Base-by-base conservation (phyloP, 2,888 invertebrate species). In the Blomia tropicalis region DNA sequence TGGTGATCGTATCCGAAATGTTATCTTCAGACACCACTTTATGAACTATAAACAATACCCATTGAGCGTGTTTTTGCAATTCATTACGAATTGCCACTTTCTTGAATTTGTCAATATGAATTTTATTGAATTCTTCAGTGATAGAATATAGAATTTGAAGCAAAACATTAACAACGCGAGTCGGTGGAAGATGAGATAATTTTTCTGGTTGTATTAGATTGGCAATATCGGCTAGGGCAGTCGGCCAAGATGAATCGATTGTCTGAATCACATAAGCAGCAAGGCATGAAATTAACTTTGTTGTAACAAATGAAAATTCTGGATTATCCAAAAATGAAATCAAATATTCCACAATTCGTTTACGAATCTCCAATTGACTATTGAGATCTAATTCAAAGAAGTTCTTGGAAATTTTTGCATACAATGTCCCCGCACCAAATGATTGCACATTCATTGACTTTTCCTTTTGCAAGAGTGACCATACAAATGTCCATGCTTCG, bases 401-500 rank as follows among this genome's bases (percentile, higher is more conserved):
- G 71, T 83, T 83, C 71, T 87, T 83, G 69, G 87, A 81, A 59
- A 93, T 80, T 74, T 93, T 93, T 0, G 84, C 82, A 70, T 92
- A 87, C 25, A 93, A 75, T 29, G 89, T 89, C 56, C 86, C 86
- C 3, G 92, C 92, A 62, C 86, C 92, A 78, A 88, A 93, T 76
- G 89, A 92, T 74, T 92, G 91, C 32, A 90, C 85, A 77, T 91
- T 91, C 67, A 66, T 19, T 7, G 59, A 23, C 43, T 59, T 66
- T 23, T 31, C 51, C 7, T 84, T 82, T 71, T 83, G 82, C 69
- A 93, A 79, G 30, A 93, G 78, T 66, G 87, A 83, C 91, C 92
- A 92, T 4, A 87, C 83, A 73, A 91, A 89, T 69, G 82, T 83
- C 93, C 93, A 93, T 31, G 92, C 91, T 73, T 87, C 84, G 1